Evolutionary conservation across 2,113 vertebrate genomes (phyloP).

Genomic region (Nesoenas mayeri): DNA sequence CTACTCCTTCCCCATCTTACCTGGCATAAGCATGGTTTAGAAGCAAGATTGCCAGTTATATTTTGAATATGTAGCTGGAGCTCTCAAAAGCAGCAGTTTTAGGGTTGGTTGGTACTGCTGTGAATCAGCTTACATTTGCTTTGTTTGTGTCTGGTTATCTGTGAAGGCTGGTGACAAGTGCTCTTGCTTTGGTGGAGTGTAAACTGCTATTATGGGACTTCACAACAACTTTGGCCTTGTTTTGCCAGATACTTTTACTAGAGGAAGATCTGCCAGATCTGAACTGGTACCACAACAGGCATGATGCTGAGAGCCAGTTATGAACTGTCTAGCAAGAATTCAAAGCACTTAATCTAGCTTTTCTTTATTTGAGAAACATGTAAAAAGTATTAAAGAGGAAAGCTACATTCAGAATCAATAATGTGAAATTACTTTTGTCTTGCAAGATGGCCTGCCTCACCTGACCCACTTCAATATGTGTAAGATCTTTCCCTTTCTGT

Average conservation of each 20-base stretch:
- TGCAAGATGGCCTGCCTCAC: neutral
- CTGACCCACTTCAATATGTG: neutral
- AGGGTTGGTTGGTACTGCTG: neutral
- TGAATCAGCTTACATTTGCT: no score
- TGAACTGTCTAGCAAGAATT: neutral
- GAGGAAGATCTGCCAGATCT: neutral
- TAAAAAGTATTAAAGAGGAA: neutral
- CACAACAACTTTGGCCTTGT: neutral
- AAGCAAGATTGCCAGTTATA: neutral
- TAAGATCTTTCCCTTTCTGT: neutral
- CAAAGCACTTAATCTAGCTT: neutral
- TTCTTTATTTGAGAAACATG: neutral
- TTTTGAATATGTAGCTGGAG: neutral
- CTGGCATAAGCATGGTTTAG: neutral
- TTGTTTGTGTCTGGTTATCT: neutral
- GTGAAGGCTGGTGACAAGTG: neutral
- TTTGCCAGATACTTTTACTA: neutral
- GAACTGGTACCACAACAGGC: neutral
- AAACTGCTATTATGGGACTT: neutral
- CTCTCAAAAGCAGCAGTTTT: neutral
- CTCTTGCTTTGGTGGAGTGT: neutral
- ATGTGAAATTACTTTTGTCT: neutral
- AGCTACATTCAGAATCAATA: neutral
- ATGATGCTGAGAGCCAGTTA: neutral
- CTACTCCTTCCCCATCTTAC: neutral